These are phyloP conservation scores for Pteronura brasiliensis DNA, from an alignment of 2,113 vertebrate genomes.

Conservation along the genomic window DNA sequence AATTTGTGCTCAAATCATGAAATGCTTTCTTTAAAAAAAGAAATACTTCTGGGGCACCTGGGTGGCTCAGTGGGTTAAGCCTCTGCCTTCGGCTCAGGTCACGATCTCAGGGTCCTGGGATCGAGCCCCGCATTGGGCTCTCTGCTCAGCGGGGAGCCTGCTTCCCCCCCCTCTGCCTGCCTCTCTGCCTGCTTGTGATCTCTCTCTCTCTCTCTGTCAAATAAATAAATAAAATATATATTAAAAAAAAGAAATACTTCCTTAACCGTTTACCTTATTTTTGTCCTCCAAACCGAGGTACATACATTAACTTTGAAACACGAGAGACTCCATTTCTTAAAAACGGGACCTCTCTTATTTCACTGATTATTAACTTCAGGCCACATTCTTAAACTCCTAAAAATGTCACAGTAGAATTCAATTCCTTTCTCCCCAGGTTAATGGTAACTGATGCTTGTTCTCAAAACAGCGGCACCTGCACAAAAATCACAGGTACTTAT, in stretches of 20 bases:
- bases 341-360: background rate
- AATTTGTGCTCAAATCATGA: background rate
- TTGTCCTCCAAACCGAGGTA: background rate
- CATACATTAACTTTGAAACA: background rate
- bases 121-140: too few relatives aligned
- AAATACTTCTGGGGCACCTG: background rate
- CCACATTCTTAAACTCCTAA: slow-evolving; percentile 6
- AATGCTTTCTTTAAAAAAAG: background rate
- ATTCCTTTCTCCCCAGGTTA: background rate
- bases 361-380: background rate
- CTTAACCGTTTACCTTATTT: background rate
- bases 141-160: too few relatives aligned
- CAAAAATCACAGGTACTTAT: background rate
- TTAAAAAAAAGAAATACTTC: background rate
- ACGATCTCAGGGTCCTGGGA: too few relatives aligned
- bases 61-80: too few relatives aligned
- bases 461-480: background rate
- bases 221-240: too few relatives aligned
- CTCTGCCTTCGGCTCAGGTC: too few relatives aligned
- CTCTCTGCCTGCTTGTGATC: too few relatives aligned
- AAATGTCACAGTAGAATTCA: background rate
- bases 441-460: background rate
- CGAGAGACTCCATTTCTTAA: background rate
- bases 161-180: too few relatives aligned
- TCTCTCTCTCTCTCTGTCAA: too few relatives aligned